These are phyloP conservation scores for Leptinotarsa tumamoca DNA, from an alignment of 2,888 invertebrate genomes.

Conservation along the genomic window DNA sequence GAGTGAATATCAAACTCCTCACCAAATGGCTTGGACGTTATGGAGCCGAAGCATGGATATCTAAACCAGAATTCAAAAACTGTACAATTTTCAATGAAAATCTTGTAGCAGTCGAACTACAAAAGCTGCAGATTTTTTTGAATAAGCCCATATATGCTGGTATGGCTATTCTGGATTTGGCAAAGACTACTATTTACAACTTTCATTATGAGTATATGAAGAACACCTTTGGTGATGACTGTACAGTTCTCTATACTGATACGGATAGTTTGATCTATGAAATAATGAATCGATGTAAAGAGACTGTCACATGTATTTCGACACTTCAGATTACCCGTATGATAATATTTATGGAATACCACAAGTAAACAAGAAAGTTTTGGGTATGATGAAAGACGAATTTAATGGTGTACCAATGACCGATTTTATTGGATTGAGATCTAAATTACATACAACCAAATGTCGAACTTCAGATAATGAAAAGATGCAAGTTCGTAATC, in stretches of 20 bases:
- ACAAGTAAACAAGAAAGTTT: constrained; percentile 54
- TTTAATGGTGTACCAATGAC: constrained; percentile 51
- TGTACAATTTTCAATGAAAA: constrained; percentile 39
- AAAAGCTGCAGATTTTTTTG: constrained; percentile 37
- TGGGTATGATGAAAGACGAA: constrained; percentile 60
- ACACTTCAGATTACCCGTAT: constrained; percentile 52
- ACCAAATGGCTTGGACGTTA: constrained; percentile 36
- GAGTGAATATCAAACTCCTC: constrained; percentile 36
- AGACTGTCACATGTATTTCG: constrained; percentile 39
- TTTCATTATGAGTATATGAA: constrained; percentile 49
- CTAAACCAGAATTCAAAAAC: constrained; percentile 47
- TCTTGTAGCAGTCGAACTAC: constrained; percentile 41
- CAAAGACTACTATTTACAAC: constrained; percentile 48
- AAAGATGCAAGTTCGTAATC: background rate
- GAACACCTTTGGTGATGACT: constrained; percentile 25
- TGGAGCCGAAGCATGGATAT: constrained; percentile 38
- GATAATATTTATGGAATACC: constrained; percentile 54
- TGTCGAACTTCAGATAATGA: background rate
- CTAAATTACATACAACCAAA: constrained; percentile 39
- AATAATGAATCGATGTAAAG: constrained; percentile 33
- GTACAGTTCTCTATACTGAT: constrained; percentile 43
- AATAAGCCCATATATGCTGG: constrained; percentile 51
- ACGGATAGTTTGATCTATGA: constrained; percentile 41
- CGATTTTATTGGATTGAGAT: constrained; percentile 55
- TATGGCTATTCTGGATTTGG: constrained; percentile 47